Evolutionary conservation across 2,797 vertebrate species (phyloP), one percentile per base, ranked within the genome.

Genomic region (Hirundo rustica): DNA sequence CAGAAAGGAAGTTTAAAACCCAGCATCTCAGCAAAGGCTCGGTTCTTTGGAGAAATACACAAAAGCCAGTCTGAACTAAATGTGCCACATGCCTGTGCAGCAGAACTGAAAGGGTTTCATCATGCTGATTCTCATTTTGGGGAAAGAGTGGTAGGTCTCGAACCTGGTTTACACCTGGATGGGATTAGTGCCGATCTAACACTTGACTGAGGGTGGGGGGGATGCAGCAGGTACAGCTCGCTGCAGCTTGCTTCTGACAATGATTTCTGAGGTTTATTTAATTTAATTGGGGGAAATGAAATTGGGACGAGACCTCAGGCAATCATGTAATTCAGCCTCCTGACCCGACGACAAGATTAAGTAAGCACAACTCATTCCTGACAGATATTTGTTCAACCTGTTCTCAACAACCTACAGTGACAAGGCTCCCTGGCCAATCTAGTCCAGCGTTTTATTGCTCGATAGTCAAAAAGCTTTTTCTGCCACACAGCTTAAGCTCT

Each of bases 221-320:
- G 8, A n/a, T 3, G 7, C 36, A 58, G 50, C 54, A 47, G 73
- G 60, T 62, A 58, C 23, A 81, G 79, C 65, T 72, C n/a, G 45
- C 82, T 85, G 38, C 3, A 3, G 32, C 72, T 93, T 78, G 71
- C 88, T 90, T 92, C 92, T 88, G 76, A 85, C 93, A 92, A 67
- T 61, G 61, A 66, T 90, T 95, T 91, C 86, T 93, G 92, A 95
- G 92, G 84, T 95, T 94, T 95, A 88, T 88, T 92, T 93, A 87
- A 95, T 93, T 87, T 96, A 95, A 95, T 95, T 93, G 94, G 78
- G 86, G 74, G 42, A 95, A 94, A 91, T 89, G 45, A 88, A 96
- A 95, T 75, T 85, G 86, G 88, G 83, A 94, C 13, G 0, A 82
- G 85, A 90, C 96, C 94, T 95, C 8, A 0, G 80, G 93, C 95